A percentile compares a stretch with the other conserved stretches of the same genome.
These are phyloP conservation scores for Aleadryas rufinucha DNA, from an alignment of 2,113 vertebrate genomes.

Conservation along the genomic window DNA sequence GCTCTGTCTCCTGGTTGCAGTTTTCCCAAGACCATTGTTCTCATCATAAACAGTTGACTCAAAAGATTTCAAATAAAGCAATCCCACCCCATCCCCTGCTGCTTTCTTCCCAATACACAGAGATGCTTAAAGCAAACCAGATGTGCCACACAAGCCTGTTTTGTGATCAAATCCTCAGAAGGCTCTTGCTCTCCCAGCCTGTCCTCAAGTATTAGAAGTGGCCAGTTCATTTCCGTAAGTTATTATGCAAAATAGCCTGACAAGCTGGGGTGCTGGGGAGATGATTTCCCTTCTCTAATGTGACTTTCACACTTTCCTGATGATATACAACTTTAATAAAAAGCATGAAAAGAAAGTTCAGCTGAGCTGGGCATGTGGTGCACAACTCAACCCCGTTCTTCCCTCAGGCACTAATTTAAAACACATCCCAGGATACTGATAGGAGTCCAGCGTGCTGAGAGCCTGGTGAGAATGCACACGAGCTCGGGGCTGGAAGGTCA, in stretches of 20 bases:
- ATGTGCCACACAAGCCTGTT: constrained; percentile 21
- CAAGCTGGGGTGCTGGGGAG: neutral
- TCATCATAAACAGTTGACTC: constrained; percentile 45
- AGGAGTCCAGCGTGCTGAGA: neutral
- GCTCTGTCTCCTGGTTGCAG: constrained; percentile 37
- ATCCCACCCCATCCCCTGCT: constrained; percentile 28
- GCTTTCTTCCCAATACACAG: constrained; percentile 22
- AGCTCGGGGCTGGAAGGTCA: neutral
- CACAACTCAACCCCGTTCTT: neutral
- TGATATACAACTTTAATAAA: constrained; percentile 79
- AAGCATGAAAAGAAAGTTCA: constrained; percentile 62
- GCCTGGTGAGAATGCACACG: neutral
- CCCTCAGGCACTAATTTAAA: neutral
- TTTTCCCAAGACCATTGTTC: constrained; percentile 51
- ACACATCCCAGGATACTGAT: neutral
- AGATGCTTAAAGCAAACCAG: constrained; percentile 66
- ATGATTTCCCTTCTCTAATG: constrained; percentile 6
- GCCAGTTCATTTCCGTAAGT: constrained; percentile 42
- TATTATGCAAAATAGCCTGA: constrained; percentile 24
- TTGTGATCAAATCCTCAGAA: neutral
- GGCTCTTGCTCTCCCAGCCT: neutral
- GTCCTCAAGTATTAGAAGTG: neutral
- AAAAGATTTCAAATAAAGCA: constrained; percentile 46
- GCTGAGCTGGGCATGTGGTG: neutral
- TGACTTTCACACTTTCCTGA: constrained; percentile 41